Base-by-base conservation (phyloP, 2,888 invertebrate genomes). In the Heliconius cydno region DNA sequence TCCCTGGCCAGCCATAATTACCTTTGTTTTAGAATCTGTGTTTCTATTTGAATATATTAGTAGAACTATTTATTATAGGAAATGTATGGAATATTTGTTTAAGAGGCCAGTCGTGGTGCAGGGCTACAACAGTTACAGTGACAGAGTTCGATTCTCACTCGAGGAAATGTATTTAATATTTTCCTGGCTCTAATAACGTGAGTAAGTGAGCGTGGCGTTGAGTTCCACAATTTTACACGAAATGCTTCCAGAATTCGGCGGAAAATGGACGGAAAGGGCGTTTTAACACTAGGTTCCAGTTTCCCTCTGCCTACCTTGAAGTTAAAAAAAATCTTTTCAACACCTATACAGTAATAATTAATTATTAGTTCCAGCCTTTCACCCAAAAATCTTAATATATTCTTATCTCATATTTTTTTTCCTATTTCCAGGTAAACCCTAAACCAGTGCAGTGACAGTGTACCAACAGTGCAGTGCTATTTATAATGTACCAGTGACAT, bases 401-500 rank as follows among this genome's bases (percentile, higher is more conserved):
- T 52, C 52, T 19, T 52, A 7, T 19, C 22, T 22, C 2, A 19
- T 19, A 2, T 52, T 52, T 60, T 67, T 76, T 28, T 77, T 80
- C 7, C 57, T 77, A 86, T 86, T 88, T 89, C 10, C 89, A 89
- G 89, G 83, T 86, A 63, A 77, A 73, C 63, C 65, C 72, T 76
- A 30, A 57, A n/a, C 38, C 79, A 84, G 85, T 85, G 84, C 82
- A 81, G 84, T 78, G 68, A 80, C 72, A 82, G 82, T 76, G 71
- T 76, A 68, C 66, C 46, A 46, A 4, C 28, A 83, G 84, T 81
- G 77, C 80, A 77, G 79, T 81, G 80, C 70, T 79, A 81, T 77
- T 80, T 81, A 88, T 85, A 83, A 91, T 92, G 94, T 90, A 89
- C 82, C 92, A 91, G 90, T 92, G 87, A 70, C 89, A 88, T 82